These are phyloP conservation scores for Eira barbara DNA, from an alignment of 2,113 vertebrate species.

Conservation along the genomic window DNA sequence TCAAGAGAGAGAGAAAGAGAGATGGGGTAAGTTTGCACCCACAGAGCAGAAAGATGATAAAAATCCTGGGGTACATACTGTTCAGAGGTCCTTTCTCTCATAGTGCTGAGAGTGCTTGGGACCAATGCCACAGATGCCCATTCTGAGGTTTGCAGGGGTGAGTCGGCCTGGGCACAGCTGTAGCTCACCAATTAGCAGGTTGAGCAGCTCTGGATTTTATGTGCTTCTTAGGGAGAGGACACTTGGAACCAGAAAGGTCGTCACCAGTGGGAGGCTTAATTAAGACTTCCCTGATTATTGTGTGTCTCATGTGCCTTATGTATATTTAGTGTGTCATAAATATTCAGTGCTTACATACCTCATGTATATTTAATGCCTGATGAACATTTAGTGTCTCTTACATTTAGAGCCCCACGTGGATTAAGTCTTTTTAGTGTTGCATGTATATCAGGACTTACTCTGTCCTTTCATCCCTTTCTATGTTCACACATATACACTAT, in stretches of 20 bases:
- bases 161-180: background rate
- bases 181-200: background rate
- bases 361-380: background rate
- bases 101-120: rapidly evolving
- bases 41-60: background rate
- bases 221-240: background rate
- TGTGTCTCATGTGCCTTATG: background rate
- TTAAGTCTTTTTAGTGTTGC: background rate
- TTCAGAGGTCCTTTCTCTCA: background rate
- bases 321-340: background rate
- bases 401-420: background rate
- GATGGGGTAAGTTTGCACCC: background rate
- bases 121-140: no score
- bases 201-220: background rate
- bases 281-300: background rate
- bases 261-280: background rate
- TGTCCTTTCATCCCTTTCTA: background rate
- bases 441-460: background rate
- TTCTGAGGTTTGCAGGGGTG: background rate
- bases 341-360: background rate
- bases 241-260: background rate
- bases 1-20: background rate
- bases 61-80: background rate
- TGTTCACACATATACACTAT: background rate
- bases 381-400: background rate